Percentiles rank a stretch among this genome's conserved stretches.
phyloP scores from a whole-genome alignment of 92 coral and sea anemone genomes.

The Metridium senile region DNA sequence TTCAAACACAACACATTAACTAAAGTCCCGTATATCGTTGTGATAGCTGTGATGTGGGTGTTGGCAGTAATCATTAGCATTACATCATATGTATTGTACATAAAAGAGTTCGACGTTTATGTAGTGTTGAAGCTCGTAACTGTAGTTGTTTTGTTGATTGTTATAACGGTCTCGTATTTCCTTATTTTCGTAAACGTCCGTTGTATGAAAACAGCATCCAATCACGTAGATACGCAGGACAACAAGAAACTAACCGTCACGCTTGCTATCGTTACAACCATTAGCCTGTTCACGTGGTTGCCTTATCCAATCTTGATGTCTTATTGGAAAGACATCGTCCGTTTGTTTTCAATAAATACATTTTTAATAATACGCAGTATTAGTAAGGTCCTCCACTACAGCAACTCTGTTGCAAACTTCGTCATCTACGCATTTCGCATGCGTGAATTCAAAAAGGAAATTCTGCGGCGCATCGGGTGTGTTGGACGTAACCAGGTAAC shows the following conservation, averaged over 20 bases:
- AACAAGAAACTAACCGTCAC: background rate
- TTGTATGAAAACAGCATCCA: background rate
- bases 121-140: background rate
- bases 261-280: background rate
- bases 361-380: background rate
- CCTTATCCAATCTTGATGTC: background rate
- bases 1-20: constrained; percentile 16
- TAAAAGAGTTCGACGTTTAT: background rate
- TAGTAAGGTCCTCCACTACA: constrained; percentile 9
- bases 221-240: background rate
- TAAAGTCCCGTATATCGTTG: constrained; percentile 8
- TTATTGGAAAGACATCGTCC: background rate
- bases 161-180: background rate
- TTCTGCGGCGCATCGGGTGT: background rate
- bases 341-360: background rate
- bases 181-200: background rate
- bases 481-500: background rate
- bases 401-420: constrained; percentile 18
- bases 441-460: constrained; percentile 8
- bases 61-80: too few relatives aligned
- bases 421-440: constrained; percentile 15
- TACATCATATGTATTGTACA: background rate
- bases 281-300: background rate
- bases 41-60: constrained; percentile 16
- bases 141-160: background rate